Evolutionary conservation across 2,113 vertebrate genomes (phyloP).

Genomic region (Euleptes europaea): DNA sequence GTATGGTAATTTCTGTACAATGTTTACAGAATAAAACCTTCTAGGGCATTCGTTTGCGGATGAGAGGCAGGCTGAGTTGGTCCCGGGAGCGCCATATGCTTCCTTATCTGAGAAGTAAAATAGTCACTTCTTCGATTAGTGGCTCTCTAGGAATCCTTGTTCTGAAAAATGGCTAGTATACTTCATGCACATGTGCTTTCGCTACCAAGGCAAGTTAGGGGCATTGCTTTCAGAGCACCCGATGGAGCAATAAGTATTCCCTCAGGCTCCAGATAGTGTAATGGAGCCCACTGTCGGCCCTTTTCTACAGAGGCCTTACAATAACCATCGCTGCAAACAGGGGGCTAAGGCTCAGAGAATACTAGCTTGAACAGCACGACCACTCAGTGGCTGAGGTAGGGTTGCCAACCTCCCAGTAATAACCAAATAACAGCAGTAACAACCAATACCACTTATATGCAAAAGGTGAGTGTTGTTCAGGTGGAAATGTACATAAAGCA

Average conservation of each 20-base stretch:
- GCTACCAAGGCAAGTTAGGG: background rate
- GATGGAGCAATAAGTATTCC: background rate
- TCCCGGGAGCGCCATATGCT: background rate
- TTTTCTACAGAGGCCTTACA: background rate
- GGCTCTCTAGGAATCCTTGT: conserved; percentile 13
- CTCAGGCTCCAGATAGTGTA: background rate
- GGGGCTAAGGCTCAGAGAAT: background rate
- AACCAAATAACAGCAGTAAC: too few species aligned
- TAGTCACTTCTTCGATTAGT: conserved; percentile 18
- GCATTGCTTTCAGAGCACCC: background rate
- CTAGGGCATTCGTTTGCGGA: background rate
- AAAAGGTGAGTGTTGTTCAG: too few species aligned
- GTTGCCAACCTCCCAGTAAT: too few species aligned
- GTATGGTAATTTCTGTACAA: background rate
- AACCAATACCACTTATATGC: too few species aligned
- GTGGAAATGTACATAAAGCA: too few species aligned
- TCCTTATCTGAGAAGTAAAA: conserved; percentile 19
- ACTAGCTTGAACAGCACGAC: background rate
- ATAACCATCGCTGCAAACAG: background rate
- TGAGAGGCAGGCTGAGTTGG: background rate
- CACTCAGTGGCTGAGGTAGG: background rate
- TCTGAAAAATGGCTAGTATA: conserved; percentile 13
- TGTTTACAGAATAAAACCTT: background rate
- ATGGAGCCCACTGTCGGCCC: too few species aligned
- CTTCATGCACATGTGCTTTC: background rate